Conservation (phyloP, 2,888 invertebrate genomes). For the Ecdyonurus torrentis region DNA sequence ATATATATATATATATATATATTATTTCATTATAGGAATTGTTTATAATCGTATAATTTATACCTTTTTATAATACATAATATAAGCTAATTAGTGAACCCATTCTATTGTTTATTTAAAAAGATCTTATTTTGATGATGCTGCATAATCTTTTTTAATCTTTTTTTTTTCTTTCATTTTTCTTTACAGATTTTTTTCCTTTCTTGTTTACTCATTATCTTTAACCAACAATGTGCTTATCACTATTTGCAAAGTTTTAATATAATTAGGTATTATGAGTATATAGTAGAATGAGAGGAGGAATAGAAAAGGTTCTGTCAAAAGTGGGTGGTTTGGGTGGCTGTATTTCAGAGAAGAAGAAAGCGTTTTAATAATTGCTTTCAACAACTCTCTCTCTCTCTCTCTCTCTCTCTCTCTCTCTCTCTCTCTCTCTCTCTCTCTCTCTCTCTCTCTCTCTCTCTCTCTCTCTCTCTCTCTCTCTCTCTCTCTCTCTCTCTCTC, state of each 20-base stretch:
- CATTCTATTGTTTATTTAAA: too few species aligned
- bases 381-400: not conserved
- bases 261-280: not conserved
- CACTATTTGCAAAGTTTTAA: not conserved
- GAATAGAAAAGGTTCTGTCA: not conserved
- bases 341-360: not conserved
- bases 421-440: not conserved
- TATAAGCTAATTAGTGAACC: too few species aligned
- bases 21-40: too few species aligned
- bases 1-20: too few species aligned
- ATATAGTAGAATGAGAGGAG: too few species aligned
- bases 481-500: too few species aligned
- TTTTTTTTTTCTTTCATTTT: too few species aligned
- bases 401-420: not conserved
- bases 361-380: not conserved
- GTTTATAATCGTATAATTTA: too few species aligned
- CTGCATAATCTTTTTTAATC: not conserved
- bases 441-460: too few species aligned
- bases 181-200: too few species aligned
- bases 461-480: too few species aligned
- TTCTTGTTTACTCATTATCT: not conserved
- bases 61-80: too few species aligned
- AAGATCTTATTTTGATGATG: not conserved
- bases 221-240: not conserved
- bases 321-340: not conserved